Evolutionary conservation across 2,888 invertebrate species (phyloP).

Genomic region (Lutraria lutraria): DNA sequence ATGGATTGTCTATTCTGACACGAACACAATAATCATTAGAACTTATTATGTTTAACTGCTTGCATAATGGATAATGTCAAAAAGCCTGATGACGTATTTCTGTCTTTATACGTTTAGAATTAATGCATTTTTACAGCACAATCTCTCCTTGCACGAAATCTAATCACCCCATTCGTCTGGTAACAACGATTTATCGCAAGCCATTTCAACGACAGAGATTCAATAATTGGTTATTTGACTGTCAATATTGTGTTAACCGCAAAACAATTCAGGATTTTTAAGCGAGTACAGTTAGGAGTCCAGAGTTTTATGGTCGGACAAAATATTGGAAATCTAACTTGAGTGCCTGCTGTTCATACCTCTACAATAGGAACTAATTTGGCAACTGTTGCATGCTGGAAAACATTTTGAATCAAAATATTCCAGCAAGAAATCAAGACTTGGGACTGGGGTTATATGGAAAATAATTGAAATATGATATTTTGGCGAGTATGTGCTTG

Average conservation of each 20-base stretch:
- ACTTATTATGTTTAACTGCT: neutral
- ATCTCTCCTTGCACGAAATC: neutral
- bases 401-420: neutral
- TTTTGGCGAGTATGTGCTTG: slow-evolving; percentile 14
- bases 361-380: neutral
- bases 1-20: neutral
- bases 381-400: slow-evolving; percentile 17
- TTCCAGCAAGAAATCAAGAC: neutral
- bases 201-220: slow-evolving; percentile 4
- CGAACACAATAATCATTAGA: neutral
- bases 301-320: neutral
- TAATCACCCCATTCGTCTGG: slow-evolving; percentile 12
- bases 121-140: neutral
- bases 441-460: neutral
- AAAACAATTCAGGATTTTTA: neutral
- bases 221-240: slow-evolving; percentile 21
- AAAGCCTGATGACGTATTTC: neutral
- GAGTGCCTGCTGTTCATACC: slow-evolving; percentile 9
- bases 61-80: neutral
- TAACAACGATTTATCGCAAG: neutral
- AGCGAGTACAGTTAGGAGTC: neutral
- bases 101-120: neutral
- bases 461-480: slow-evolving; percentile 24
- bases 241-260: neutral
- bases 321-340: neutral